These are phyloP conservation scores for Lottia scabra DNA, from an alignment of 2,888 invertebrate genomes.

Conservation along the genomic window DNA sequence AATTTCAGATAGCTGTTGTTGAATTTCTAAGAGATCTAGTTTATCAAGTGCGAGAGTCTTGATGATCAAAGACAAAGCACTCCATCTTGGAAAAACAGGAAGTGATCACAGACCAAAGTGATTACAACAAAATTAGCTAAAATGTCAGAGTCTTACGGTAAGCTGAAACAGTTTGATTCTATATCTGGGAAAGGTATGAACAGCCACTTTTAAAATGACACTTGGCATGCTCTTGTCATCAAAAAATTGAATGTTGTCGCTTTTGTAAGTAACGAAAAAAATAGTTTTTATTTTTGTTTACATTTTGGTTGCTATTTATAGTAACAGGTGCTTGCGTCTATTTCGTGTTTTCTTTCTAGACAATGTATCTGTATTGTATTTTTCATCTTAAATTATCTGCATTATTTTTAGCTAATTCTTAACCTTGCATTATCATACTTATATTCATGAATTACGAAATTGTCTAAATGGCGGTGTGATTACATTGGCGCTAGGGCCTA, in stretches of 20 bases:
- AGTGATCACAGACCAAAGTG: conserved; percentile 7
- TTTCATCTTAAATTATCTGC: too few species aligned
- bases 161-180: conserved; percentile 3
- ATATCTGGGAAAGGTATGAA: conserved; percentile 1
- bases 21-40: too few species aligned
- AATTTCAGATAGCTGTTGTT: too few species aligned
- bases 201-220: neutral
- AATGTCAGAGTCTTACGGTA: conserved; percentile 37
- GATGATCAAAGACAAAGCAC: neutral
- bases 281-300: neutral
- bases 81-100: conserved; percentile 20
- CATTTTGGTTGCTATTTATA: too few species aligned
- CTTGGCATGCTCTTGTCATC: neutral
- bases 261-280: neutral
- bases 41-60: neutral
- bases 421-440: too few species aligned
- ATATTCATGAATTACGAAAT: too few species aligned
- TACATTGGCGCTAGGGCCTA: too few species aligned
- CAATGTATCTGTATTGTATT: too few species aligned
- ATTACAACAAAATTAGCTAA: conserved; percentile 13
- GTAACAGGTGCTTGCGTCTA: too few species aligned
- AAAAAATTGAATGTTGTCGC: neutral
- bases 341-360: too few species aligned
- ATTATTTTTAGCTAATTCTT: too few species aligned
- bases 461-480: too few species aligned